Percentiles rank a stretch among this genome's conserved stretches.
phyloP scores from a whole-genome alignment of 2,888 invertebrate genomes.

The Artemia sp. region DNA sequence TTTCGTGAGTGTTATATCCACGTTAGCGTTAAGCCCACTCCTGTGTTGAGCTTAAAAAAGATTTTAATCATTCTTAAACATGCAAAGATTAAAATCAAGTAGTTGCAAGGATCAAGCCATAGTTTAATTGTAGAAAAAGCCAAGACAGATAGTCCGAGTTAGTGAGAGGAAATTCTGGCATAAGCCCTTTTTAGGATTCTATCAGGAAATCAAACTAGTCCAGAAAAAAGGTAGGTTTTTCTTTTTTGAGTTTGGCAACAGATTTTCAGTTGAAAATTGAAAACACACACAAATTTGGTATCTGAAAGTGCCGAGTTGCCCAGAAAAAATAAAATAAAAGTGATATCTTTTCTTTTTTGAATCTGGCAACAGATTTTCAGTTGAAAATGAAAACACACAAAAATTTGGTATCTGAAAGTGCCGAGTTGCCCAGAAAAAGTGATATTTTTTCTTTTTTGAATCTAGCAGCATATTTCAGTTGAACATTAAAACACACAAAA shows the following conservation, averaged over 20 bases:
- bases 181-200: neutral
- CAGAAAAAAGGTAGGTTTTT: neutral
- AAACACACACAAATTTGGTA: neutral
- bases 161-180: no score
- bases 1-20: no score
- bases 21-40: no score
- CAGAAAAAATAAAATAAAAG: constrained; percentile 21
- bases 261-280: neutral
- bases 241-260: neutral
- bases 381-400: no score
- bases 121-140: no score
- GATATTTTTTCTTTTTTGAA: neutral
- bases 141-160: no score
- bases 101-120: no score
- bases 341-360: constrained; percentile 84
- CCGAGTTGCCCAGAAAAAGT: no score
- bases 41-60: no score
- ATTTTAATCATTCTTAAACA: no score
- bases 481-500: neutral
- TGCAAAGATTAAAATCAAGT: no score
- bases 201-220: neutral
- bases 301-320: neutral
- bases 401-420: no score
- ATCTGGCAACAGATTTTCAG: constrained; percentile 80
- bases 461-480: neutral